Base-by-base conservation (phyloP, 2,113 vertebrate genomes). In the Oceanites oceanicus region DNA sequence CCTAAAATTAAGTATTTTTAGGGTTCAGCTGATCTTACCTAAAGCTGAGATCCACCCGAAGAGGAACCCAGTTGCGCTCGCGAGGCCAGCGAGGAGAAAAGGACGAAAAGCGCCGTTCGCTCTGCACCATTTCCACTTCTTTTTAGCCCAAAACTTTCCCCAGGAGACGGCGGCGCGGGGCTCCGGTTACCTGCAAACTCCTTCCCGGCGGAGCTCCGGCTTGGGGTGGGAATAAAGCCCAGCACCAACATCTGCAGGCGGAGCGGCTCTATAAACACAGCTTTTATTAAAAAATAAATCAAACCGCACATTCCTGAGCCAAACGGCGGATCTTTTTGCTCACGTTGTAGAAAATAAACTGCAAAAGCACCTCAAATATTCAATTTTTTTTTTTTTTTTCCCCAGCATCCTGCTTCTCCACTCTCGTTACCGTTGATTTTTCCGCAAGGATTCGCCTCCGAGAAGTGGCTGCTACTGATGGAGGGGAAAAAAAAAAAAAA, bases 31-130 rank as follows among this genome's bases (percentile, higher is more conserved):
- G 23, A 53, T 22, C 45, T 15, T 9, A n/a, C 45, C 62, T 29
- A 2, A 59, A 30, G 32, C 3, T 19, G 65, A 18, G 23, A 18
- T 15, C 29, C n/a, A 34, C 15, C 34, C 2, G 1, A 38, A 13
- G 15, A 16, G 1, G 15, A 50, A 32, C 5, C 1, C 3, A 62
- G 47, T 10, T 5, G 10, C 2, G 1, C 21, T 27, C 1, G 0
- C 1, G 5, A 53, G 45, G 45, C 65, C 27, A 23, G 26, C 26
- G 30, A 44, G n/a, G 1, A 8, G 23, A 29, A 36, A 65, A 42
- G 17, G 50, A 30, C 14, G 11, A 40, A 77, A 56, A n/a, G 6
- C 4, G 5, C 8, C 1, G 0, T 50, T 56, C 8, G 19, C 25
- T 42, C 40, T 16, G 58, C 2, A 3, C 23, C 25, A 2, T 2